A percentile compares a stretch with the other conserved stretches of the same genome.
Conservation (phyloP, 2,888 invertebrate species). For the Perizoma affinitatum region DNA sequence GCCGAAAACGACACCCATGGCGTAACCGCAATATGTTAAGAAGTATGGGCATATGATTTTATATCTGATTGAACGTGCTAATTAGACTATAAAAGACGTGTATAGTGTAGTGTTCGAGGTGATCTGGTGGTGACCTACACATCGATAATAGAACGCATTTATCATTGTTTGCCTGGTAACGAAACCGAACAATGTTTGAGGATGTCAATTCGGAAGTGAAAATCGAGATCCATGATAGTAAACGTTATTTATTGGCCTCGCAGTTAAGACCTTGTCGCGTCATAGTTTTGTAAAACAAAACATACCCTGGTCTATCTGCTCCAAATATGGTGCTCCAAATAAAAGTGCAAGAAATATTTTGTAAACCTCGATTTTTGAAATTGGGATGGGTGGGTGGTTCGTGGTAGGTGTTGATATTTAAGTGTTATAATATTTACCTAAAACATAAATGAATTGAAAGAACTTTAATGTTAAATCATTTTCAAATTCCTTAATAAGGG, state of each 20-base stretch:
- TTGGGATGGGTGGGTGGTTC: too few species aligned
- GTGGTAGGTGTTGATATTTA: too few species aligned
- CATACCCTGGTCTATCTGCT: too few species aligned
- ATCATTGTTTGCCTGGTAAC: slow-evolving; percentile 34
- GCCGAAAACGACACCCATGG: not conserved
- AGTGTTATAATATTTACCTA: too few species aligned
- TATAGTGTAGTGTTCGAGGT: slow-evolving; percentile 58
- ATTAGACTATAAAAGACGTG: slow-evolving; percentile 55
- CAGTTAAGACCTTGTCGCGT: not conserved
- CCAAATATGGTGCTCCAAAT: too few species aligned
- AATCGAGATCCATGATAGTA: not conserved
- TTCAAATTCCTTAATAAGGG: too few species aligned
- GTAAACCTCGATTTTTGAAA: too few species aligned
- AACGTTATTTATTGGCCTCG: slow-evolving; percentile 2
- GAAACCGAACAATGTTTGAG: slow-evolving; percentile 17
- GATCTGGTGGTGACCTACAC: slow-evolving; percentile 59
- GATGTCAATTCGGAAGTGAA: slow-evolving; percentile 19
- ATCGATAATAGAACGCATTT: slow-evolving; percentile 43
- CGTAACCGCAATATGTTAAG: not conserved
- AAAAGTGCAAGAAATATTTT: too few species aligned
- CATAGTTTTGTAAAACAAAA: too few species aligned
- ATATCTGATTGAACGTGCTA: slow-evolving; percentile 42
- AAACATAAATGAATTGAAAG: not conserved
- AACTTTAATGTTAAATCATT: not conserved
- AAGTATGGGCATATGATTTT: not conserved